Conservation (phyloP, 1,140 invertebrate species). For the Branchinecta lynchi region DNA sequence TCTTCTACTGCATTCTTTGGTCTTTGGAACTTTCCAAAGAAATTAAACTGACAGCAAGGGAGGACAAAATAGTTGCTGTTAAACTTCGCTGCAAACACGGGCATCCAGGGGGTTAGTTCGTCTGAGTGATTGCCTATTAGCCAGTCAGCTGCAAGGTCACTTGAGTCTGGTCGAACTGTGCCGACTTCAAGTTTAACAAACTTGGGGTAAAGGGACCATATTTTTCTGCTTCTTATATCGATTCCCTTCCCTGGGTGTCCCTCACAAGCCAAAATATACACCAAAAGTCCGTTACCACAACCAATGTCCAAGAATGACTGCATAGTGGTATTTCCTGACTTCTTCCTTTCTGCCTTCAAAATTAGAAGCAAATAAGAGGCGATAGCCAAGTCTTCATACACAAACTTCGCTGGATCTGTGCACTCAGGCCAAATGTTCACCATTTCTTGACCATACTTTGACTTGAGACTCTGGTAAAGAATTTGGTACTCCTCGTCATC, state of each 20-base stretch:
- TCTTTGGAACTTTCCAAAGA: constrained; percentile 58
- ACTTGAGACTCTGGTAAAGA: background rate
- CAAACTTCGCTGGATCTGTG: constrained; percentile 85
- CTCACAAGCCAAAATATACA: constrained; percentile 68
- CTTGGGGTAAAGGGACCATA: constrained; percentile 65
- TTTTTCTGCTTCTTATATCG: constrained; percentile 72
- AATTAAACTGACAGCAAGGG: constrained; percentile 86
- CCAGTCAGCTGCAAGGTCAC: constrained; percentile 74
- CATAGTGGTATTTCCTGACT: constrained; percentile 25
- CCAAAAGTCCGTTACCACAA: constrained; percentile 90
- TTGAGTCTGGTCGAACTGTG: constrained; percentile 46
- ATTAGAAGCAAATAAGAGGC: constrained; percentile 73
- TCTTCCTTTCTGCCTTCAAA: constrained; percentile 41
- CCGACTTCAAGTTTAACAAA: constrained; percentile 37
- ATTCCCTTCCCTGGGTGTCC: constrained; percentile 72
- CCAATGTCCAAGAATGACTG: constrained; percentile 82
- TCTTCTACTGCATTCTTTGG: constrained; percentile 22
- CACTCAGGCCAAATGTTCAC: constrained; percentile 61
- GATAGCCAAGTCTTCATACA: constrained; percentile 92
- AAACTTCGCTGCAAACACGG: constrained; percentile 59
- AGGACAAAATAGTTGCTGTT: constrained; percentile 68
- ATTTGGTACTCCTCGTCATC: background rate
- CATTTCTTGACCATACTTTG: background rate
- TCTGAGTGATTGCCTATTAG: constrained; percentile 97
- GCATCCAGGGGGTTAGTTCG: constrained; percentile 94